These are phyloP conservation scores for Polia nebulosa DNA, from an alignment of 2,888 invertebrate genomes.

Conservation along the genomic window DNA sequence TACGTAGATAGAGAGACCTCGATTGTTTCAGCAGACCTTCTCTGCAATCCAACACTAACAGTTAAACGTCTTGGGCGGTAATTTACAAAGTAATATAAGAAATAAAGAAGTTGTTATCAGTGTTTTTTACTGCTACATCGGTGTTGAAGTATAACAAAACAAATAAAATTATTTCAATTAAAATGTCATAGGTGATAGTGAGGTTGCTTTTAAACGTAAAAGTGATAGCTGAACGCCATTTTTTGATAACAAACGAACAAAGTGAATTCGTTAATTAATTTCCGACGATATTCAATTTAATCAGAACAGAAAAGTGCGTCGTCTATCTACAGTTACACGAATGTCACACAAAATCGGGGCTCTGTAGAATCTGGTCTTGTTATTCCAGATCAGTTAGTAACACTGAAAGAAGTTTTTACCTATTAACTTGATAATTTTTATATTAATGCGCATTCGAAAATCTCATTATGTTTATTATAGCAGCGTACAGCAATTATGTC, in stretches of 20 bases:
- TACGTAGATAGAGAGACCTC: neutral
- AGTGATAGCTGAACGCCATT: slow-evolving; percentile 52
- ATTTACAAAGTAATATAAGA: slow-evolving; percentile 1
- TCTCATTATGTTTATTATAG: slow-evolving; percentile 49
- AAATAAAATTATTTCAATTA: slow-evolving; percentile 44
- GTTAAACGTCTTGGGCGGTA: slow-evolving; percentile 31
- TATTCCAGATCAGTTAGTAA: slow-evolving; percentile 14
- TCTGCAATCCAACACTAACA: neutral
- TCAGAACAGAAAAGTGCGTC: slow-evolving; percentile 19
- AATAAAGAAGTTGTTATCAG: slow-evolving; percentile 20
- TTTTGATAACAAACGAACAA: slow-evolving; percentile 54
- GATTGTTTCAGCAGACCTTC: slow-evolving; percentile 28
- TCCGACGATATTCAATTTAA: slow-evolving; percentile 36
- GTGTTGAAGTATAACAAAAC: slow-evolving; percentile 29
- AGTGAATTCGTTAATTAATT: slow-evolving; percentile 57
- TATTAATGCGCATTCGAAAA: slow-evolving; percentile 24
- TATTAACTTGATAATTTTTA: slow-evolving; percentile 7
- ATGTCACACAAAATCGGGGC: slow-evolving; percentile 5
- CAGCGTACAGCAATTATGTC: slow-evolving; percentile 57
- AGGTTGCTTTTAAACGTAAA: slow-evolving; percentile 42
- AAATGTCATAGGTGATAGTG: slow-evolving; percentile 53
- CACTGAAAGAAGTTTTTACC: slow-evolving; percentile 13
- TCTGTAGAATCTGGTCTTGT: slow-evolving; percentile 4
- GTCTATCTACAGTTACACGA: slow-evolving; percentile 17
- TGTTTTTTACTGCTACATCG: slow-evolving; percentile 26